Base-by-base conservation (phyloP, 2,888 invertebrate species). In the Spicauda simplicius region DNA sequence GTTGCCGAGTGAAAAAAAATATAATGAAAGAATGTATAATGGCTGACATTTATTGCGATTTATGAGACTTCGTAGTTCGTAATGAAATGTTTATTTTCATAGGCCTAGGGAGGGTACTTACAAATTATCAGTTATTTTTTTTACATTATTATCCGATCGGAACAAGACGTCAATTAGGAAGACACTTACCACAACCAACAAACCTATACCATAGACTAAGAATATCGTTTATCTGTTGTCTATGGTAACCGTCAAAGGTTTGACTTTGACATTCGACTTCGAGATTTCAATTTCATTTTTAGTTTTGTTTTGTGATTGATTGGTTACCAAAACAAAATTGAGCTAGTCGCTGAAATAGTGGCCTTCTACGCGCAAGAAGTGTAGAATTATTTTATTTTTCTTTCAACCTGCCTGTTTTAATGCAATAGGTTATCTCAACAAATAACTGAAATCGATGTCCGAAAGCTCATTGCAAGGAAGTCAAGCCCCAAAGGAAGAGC, bases 361-460 rank as follows among this genome's bases (percentile, higher is more conserved):
- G 5, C 1, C 20, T 48, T 11, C 25, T 25, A 25, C n/a, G n/a
- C 5, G 3, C 6, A 1, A 45, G n/a, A n/a, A 45, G 45, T 45
- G 45, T 45, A 45, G n/a, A 45, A 12, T 25, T n/a, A 16, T 6
- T 52, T 61, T 19, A 16, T 60, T 60, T 60, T 33, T 10, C 12
- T 50, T 50, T 60, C 14, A 50, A 37, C 37, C 25, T 16, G 30
- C 50, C 8, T 14, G 0, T 18, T 55, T 33, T 0, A 45, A 55
- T 69, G 69, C 65, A 70, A 57, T 69, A 70, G 65, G 74, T 73
- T 71, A 73, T 69, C 68, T 70, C 48, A 69, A 70, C 62, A 72
- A 70, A 73, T 71, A 79, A 75, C 69, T 74, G 65, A 79, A 86
- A 88, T 86, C 89, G 85, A 93, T 93, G 92, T 92, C 92, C 82